phyloP scores from a whole-genome alignment of 2,797 vertebrate species.

The Gephyroberyx darwinii region DNA sequence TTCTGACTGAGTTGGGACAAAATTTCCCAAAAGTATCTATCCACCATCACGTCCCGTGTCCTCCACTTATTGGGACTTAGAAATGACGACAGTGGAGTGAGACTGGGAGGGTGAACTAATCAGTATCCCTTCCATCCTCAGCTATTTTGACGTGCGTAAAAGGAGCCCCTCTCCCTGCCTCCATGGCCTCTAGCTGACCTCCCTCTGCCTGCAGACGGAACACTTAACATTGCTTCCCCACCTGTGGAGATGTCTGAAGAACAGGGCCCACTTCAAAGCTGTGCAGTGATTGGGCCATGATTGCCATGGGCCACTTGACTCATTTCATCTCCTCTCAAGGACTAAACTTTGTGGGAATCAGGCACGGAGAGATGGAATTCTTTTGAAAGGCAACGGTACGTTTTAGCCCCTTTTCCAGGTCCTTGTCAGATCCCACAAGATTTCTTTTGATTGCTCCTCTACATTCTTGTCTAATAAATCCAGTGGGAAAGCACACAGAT shows the following conservation, averaged over 20 bases:
- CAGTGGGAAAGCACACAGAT: neutral
- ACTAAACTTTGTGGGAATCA: constrained; percentile 68
- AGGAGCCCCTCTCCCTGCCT: constrained; percentile 49
- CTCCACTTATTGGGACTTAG: neutral
- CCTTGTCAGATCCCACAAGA: constrained; percentile 21
- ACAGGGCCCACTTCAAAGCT: constrained; percentile 72
- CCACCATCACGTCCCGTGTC: neutral
- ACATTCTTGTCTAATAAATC: neutral
- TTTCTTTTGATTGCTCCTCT: constrained; percentile 11
- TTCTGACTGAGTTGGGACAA: neutral
- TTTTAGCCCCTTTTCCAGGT: constrained; percentile 33
- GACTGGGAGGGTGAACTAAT: constrained; percentile 1
- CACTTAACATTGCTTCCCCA: constrained; percentile 76
- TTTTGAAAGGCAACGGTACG: constrained; percentile 40
- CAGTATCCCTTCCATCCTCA: neutral
- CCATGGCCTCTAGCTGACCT: constrained; percentile 76
- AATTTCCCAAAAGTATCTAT: neutral
- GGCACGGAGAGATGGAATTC: constrained; percentile 43
- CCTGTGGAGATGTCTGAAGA: constrained; percentile 76
- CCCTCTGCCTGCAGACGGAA: constrained; percentile 64
- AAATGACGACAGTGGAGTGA: neutral
- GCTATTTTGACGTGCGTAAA: constrained; percentile 29
- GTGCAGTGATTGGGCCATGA: constrained; percentile 76
- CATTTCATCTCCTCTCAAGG: constrained; percentile 70
- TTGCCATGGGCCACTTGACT: constrained; percentile 78